Conservation (phyloP, 2,113 vertebrate species). For the Galbula dea region DNA sequence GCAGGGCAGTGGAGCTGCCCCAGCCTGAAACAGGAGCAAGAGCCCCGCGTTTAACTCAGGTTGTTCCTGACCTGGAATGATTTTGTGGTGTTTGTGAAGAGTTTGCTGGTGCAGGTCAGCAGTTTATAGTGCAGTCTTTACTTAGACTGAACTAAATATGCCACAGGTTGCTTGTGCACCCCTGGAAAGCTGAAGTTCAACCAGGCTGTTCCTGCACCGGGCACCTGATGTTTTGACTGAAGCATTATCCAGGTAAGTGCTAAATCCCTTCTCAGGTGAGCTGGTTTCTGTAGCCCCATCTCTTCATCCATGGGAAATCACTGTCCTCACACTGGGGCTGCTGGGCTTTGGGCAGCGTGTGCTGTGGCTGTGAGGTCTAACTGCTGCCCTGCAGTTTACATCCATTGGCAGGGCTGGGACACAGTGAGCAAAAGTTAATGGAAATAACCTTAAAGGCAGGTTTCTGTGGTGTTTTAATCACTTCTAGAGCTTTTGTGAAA, state of each 20-base stretch:
- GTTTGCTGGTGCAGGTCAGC: neutral
- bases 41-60: neutral
- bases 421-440: rapidly evolving
- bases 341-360: rapidly evolving
- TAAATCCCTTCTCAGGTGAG: rapidly evolving
- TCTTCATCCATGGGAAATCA: rapidly evolving
- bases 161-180: rapidly evolving
- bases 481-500: neutral
- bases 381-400: neutral
- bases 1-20: neutral
- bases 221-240: neutral
- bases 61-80: neutral
- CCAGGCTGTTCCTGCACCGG: neutral
- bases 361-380: rapidly evolving
- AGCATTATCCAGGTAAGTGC: neutral
- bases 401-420: neutral
- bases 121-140: neutral
- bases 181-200: neutral
- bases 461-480: neutral
- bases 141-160: neutral
- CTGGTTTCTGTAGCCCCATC: neutral
- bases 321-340: neutral
- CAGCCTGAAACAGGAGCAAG: neutral
- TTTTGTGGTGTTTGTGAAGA: neutral
- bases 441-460: neutral